Evolutionary conservation across 2,797 vertebrate genomes (phyloP), one percentile per base, ranked within the genome.

Genomic region (Prionace glauca): DNA sequence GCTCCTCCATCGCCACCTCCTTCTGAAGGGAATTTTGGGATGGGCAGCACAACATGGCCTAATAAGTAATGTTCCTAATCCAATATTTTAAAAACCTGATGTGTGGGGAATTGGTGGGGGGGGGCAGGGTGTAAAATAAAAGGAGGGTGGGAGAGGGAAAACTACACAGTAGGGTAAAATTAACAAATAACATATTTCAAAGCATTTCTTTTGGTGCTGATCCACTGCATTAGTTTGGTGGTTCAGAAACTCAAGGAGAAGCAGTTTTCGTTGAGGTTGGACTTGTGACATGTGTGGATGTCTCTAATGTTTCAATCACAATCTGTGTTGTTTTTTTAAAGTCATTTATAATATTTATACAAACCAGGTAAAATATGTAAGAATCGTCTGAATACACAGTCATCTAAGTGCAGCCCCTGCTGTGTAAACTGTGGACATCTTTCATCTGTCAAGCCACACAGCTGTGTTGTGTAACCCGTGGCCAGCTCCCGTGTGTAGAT

Each of bases 401-500:
- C 9, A 45, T 84, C 81, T n/a, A 81, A 81, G 18, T 14, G 3
- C 79, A 67, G 88, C 16, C 36, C 41, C 16, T 20, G 71, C 71
- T 56, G 71, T 95, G 69, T 95, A 77, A 95, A 77, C 45, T 9
- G 24, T 95, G 18, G 72, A n/a, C 93, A 56, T 60, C 29, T 72
- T 74, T 92, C 62, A 92, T 67, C 62, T 92, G 90, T 36, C 20
- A 36, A 72, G 29, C 26, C 2, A 8, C 93, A 74, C 93, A 95
- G 93, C 93, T 95, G 93, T 7, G 10, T 41, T 77, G 69, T 74
- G 71, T 14, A 8, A 95, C 10, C 67, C 36, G 16, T 22, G 41
- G 93, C 93, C 60, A 95, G 45, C 71, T 50, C 20, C 93, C 77
- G 93, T 95, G 62, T 65, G 50, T 71, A 77, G 93, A 95, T 77